Conservation (phyloP, 2,888 invertebrate species). For the Podotricha telesiphe region DNA sequence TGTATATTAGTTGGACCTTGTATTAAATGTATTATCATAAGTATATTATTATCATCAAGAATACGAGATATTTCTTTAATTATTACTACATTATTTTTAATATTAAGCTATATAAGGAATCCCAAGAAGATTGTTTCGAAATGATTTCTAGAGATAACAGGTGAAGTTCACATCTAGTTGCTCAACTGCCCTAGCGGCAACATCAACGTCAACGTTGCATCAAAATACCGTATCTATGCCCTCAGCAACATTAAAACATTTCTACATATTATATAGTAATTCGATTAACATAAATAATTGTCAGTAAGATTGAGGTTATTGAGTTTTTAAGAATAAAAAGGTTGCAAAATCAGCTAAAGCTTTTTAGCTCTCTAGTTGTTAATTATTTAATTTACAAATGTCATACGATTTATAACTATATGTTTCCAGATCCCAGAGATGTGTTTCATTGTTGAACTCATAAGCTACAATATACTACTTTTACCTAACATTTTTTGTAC, state of each 20-base stretch:
- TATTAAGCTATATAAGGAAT: background rate
- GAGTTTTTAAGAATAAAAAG: background rate
- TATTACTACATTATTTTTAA: background rate
- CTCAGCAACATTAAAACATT: conserved; percentile 5
- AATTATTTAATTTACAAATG: no score
- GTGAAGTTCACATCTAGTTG: conserved; percentile 36
- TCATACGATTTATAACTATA: no score
- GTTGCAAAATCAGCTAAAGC: no score
- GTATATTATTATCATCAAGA: background rate
- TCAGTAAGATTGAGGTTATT: background rate
- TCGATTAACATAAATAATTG: conserved; percentile 2
- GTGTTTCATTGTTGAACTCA: no score
- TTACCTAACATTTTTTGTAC: no score
- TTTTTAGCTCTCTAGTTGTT: no score
- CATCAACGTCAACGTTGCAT: conserved; percentile 23
- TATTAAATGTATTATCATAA: background rate
- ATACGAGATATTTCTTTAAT: background rate
- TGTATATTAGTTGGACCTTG: no score
- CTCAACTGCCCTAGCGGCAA: conserved; percentile 31
- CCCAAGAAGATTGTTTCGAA: conserved; percentile 17
- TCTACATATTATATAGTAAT: conserved; percentile 1
- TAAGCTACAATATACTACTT: no score
- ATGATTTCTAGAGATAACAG: conserved; percentile 33
- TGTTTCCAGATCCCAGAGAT: no score
- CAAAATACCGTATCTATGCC: conserved; percentile 16